Evolutionary conservation across 2,888 invertebrate genomes (phyloP).

Genomic region (Cartodere bifasciata): DNA sequence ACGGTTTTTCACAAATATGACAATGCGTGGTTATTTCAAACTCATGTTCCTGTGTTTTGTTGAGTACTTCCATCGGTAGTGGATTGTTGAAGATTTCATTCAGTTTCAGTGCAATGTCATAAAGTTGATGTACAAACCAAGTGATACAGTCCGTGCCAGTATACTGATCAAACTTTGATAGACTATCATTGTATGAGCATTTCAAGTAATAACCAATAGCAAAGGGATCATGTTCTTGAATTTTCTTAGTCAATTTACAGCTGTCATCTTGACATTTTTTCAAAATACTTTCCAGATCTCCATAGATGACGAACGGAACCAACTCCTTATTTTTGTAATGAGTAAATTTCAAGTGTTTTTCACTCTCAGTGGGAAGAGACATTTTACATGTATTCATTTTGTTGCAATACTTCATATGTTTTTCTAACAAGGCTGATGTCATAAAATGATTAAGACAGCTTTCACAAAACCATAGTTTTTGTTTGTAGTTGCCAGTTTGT

Average conservation of each 20-base stretch:
- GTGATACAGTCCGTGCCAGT: constrained; percentile 9
- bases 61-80: constrained; percentile 7
- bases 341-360: constrained; percentile 8
- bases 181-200: constrained; percentile 10
- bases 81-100: constrained; percentile 9
- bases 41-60: constrained; percentile 3
- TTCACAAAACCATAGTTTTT: constrained; percentile 9
- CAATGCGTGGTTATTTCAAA: constrained; percentile 6
- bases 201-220: constrained; percentile 11
- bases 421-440: not conserved
- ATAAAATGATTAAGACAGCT: constrained; percentile 11
- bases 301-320: constrained; percentile 10
- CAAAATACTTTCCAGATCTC: constrained; percentile 10
- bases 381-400: constrained; percentile 8
- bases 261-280: constrained; percentile 4
- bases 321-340: constrained; percentile 5
- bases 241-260: not conserved
- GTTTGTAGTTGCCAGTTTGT: constrained; percentile 2
- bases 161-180: constrained; percentile 8
- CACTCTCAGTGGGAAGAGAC: not conserved
- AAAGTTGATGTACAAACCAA: constrained; percentile 9
- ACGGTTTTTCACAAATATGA: constrained; percentile 9
- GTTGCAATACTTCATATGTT: constrained; percentile 7
- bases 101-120: constrained; percentile 8
- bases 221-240: constrained; percentile 9